These are phyloP conservation scores for Nothoprocta pentlandii DNA, from an alignment of 2,113 vertebrate species.

Conservation along the genomic window DNA sequence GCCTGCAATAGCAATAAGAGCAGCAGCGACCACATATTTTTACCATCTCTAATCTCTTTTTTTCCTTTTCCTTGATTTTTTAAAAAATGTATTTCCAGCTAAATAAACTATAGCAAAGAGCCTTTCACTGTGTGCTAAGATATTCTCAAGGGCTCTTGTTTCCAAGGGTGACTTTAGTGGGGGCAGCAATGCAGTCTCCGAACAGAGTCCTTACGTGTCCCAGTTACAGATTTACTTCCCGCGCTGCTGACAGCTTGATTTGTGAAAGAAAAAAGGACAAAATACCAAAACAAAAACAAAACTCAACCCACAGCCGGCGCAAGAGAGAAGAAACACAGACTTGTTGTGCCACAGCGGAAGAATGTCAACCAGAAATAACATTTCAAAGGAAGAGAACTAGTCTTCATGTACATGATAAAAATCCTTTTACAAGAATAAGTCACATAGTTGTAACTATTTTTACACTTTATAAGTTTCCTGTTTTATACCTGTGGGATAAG, in stretches of 20 bases:
- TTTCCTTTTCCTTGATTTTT: neutral
- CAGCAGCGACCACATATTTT: neutral
- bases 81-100: conserved; percentile 3
- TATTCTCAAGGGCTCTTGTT: conserved; percentile 44
- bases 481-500: conserved; percentile 55
- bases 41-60: neutral
- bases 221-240: conserved; percentile 44
- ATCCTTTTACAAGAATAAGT: conserved; percentile 23
- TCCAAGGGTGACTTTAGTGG: conserved; percentile 42
- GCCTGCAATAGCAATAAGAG: neutral
- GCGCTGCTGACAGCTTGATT: conserved; percentile 34
- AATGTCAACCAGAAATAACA: conserved; percentile 4
- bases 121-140: conserved; percentile 23
- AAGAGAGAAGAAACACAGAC: conserved; percentile 26
- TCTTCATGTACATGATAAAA: conserved; percentile 11
- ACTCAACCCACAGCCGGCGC: neutral
- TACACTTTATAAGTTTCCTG: conserved; percentile 46
- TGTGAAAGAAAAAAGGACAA: conserved; percentile 51
- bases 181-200: neutral
- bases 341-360: conserved; percentile 15
- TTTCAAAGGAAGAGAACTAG: conserved; percentile 20
- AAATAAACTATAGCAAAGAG: neutral
- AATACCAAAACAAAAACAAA: conserved; percentile 51
- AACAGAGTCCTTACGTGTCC: conserved; percentile 16
- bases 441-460: conserved; percentile 35